Base-by-base conservation (phyloP, 2,888 invertebrate species). In the Drosophila histrio region DNA sequence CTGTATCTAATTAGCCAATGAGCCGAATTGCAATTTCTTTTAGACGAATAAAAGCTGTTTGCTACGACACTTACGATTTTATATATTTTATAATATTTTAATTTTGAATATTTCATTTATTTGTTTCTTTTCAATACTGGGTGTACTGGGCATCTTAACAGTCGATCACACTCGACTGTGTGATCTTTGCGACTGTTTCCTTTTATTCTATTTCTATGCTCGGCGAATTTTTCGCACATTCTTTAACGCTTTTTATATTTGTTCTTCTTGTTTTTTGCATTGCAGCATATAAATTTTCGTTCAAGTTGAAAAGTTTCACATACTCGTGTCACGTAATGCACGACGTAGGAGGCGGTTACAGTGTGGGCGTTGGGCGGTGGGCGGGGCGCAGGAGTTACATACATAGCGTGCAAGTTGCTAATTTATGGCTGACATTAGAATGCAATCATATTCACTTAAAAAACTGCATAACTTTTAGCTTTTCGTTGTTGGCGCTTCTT, bases 391-490 rank as follows among this genome's bases (percentile, higher is more conserved):
- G 47, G 1, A n/a, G 28, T 43, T 8, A n/a, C 6, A 13, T 11
- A 24, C 41, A 47, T 62, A 53, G 79, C 65, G 44, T 82, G 70
- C 66, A 61, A 73, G 73, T 68, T 62, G 84, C 77, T 83, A 82
- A 82, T 82, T 82, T 86, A 82, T 82, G 87, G 69, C 72, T 77
- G 81, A 83, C 81, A 82, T 82, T 82, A 86, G 87, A 82, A 86
- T 80, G 81, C 87, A 82, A 82, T 82, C 87, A 82, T 79, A 82
- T 82, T 86, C 81, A 82, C 81, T 82, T 86, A 86, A 74, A 86
- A 79, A 83, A 79, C 52, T 77, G 78, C 84, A 80, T 72, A 80
- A 80, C 79, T 80, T 80, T 80, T 83, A 47, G 64, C 77, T 79
- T 63, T 60, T 46, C 34, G 41, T 15, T n/a, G 11, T 19, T 13